Conservation (phyloP, 1,140 invertebrate genomes). For the Drosophila suzukii region DNA sequence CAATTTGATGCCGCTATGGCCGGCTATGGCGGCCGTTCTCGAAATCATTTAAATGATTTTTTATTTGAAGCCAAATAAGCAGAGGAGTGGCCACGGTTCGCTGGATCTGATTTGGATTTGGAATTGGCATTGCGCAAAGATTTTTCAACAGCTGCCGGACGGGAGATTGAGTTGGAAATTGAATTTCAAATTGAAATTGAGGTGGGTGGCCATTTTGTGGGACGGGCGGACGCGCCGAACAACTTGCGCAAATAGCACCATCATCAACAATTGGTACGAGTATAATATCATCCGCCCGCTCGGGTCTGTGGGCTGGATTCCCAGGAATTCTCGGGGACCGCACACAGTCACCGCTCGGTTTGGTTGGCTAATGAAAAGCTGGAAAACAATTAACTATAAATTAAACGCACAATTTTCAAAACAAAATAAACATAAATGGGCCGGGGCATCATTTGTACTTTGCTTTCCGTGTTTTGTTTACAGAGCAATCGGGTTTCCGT, state of each 20-base stretch:
- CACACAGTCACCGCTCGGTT: conserved; percentile 70
- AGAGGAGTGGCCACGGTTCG: conserved; percentile 58
- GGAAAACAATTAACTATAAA: conserved; percentile 82
- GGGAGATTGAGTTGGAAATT: conserved; percentile 49
- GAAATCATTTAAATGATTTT: conserved; percentile 78
- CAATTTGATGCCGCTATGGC: conserved; percentile 40
- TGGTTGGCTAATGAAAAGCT: conserved; percentile 77
- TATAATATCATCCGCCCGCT: conserved; percentile 41
- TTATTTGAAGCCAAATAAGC: conserved; percentile 81
- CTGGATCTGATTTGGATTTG: conserved; percentile 1
- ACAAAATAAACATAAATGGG: conserved; percentile 81
- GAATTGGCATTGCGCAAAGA: conserved; percentile 72
- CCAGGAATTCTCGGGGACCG: conserved; percentile 65
- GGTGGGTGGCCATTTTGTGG: conserved; percentile 79
- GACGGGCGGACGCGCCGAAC: conserved; percentile 54
- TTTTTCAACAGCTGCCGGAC: conserved; percentile 67
- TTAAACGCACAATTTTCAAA: conserved; percentile 82
- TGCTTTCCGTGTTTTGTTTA: conserved; percentile 67
- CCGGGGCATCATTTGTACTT: conserved; percentile 61
- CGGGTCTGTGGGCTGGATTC: conserved; percentile 48
- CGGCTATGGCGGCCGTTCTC: conserved; percentile 30
- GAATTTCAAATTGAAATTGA: conserved; percentile 44
- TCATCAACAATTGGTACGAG: conserved; percentile 72
- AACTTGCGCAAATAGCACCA: conserved; percentile 71
- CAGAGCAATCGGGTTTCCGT: conserved; percentile 15